Base-by-base conservation (phyloP, 2,888 invertebrate genomes). In the Epiblema foenella region DNA sequence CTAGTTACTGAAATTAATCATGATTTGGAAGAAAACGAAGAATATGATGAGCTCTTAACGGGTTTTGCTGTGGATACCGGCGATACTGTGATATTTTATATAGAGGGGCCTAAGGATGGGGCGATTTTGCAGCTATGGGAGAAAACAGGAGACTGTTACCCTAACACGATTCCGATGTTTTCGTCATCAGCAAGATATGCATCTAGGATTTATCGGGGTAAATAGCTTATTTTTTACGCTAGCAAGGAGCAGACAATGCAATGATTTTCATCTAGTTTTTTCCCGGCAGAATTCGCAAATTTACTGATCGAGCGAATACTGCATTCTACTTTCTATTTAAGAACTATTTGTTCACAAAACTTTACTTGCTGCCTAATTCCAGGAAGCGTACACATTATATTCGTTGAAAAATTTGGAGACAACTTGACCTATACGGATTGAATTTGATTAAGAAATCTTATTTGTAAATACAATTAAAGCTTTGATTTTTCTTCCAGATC, bases 21-120 rank as follows among this genome's bases (percentile, higher is more conserved):
- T 49, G 74, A 77, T 2, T 60, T 81, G 12, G 46, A 77, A 15
- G 29, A 66, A 33, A 71, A 70, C 12, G 77, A 73, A 0, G 76
- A 73, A 7, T 81, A 42, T 69, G 73, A 81, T 9, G 79, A 84
- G 10, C 65, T 85, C 46, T 70, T 93, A 49, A 88, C 92, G 24
- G 93, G 93, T 5, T 93, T 92, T 76, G 85, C 84, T 33, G 24
- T 92, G n/a, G 90, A 93, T 75, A 83, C 84, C 1, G 89, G 91
- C 0, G 81, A 83, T 68, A 74, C 75, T 10, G 83, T 85, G 0
- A 20, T 92, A 11, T 78, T 92, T 58, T 93, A 81, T 60, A 68
- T 91, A 1, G 93, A 93, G 79, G 93, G 93, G 5, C 85, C 81
- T 51, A 85, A 79, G 70, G 87, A 91, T 73, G 87, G 89, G 0